Percentiles rank a stretch among this genome's conserved stretches.
phyloP scores from a whole-genome alignment of 2,888 invertebrate species.

The Deroplatys truncata region DNA sequence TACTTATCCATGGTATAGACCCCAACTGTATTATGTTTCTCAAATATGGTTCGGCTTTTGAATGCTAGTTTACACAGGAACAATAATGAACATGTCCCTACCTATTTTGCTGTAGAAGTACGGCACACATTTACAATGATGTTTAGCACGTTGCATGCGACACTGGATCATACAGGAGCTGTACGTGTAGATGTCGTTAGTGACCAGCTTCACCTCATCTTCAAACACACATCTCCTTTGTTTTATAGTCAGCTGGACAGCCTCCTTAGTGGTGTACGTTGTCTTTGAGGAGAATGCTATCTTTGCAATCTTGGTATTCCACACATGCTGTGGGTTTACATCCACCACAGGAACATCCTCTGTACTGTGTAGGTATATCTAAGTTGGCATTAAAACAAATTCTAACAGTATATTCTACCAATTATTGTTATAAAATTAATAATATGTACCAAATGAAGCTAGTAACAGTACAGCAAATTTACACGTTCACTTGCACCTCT shows the following conservation, averaged over 20 bases:
- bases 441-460: no score
- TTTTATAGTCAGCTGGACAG: slow-evolving; percentile 60
- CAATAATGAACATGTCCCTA: slow-evolving; percentile 38
- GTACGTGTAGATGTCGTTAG: slow-evolving; percentile 62
- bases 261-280: slow-evolving; percentile 72
- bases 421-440: neutral
- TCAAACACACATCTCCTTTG: slow-evolving; percentile 71
- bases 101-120: slow-evolving; percentile 62
- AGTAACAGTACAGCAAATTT: no score
- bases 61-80: no score
- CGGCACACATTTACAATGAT: slow-evolving; percentile 66
- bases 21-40: no score
- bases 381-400: slow-evolving; percentile 26
- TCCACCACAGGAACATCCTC: slow-evolving; percentile 68
- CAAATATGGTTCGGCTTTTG: no score
- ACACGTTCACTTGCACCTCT: no score
- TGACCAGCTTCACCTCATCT: slow-evolving; percentile 60
- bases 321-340: slow-evolving; percentile 64
- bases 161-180: slow-evolving; percentile 72
- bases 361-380: slow-evolving; percentile 63
- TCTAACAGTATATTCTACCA: neutral
- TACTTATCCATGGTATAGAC: no score
- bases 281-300: slow-evolving; percentile 68
- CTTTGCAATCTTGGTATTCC: slow-evolving; percentile 59
- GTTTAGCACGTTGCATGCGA: slow-evolving; percentile 60